These are phyloP conservation scores for Sandelia bainsii DNA, from an alignment of 2,797 vertebrate species.

Conservation along the genomic window DNA sequence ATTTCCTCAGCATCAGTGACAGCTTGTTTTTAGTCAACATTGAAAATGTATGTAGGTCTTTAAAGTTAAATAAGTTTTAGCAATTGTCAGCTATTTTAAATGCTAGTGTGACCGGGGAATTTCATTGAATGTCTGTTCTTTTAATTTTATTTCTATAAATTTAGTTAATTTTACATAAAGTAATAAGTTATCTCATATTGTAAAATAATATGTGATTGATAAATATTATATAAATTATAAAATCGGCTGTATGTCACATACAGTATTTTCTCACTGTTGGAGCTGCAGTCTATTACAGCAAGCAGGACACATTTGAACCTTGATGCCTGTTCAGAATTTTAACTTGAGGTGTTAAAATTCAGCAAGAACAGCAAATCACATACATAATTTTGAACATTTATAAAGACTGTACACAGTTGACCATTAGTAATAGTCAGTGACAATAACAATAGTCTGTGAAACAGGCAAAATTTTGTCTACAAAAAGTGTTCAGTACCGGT, in stretches of 20 bases:
- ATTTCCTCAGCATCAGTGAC: too few relatives aligned
- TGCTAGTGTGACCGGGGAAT: too few relatives aligned
- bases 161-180: not conserved
- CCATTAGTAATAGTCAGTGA: not conserved
- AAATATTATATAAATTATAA: not conserved
- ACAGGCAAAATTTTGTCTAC: slow-evolving; percentile 13
- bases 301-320: not conserved
- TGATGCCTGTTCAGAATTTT: not conserved
- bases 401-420: not conserved
- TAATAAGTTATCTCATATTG: not conserved
- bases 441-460: slow-evolving; percentile 3
- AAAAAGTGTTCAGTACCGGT: slow-evolving; percentile 12
- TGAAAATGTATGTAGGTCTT: too few relatives aligned
- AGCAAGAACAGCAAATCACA: not conserved
- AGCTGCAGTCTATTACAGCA: not conserved
- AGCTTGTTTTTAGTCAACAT: too few relatives aligned
- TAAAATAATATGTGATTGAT: not conserved
- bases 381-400: not conserved
- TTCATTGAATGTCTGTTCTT: too few relatives aligned
- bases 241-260: not conserved
- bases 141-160: too few relatives aligned
- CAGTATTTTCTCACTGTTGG: not conserved
- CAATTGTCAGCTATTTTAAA: too few relatives aligned
- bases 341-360: not conserved
- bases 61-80: too few relatives aligned